Evolutionary conservation across 1,140 invertebrate species (phyloP), one percentile per base, ranked within the genome.

Genomic region (Plodia interpunctella): DNA sequence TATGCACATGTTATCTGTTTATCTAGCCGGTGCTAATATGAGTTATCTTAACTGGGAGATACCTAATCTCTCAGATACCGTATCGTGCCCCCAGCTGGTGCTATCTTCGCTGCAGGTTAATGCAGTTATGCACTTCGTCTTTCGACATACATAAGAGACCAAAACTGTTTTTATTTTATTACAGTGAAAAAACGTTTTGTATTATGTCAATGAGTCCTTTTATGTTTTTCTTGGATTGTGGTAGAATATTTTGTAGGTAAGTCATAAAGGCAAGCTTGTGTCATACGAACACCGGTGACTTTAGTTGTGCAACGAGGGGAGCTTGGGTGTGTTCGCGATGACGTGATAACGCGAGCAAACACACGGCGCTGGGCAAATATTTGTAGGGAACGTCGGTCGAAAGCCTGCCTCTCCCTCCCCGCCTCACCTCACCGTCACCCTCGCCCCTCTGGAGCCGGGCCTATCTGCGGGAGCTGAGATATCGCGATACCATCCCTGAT

Each of bases 1-100:
- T 83, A 87, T 85, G 82, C 82, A 83, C 83, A 85, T 76, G 82
- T 86, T 87, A 88, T 88, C 85, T 87, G 66, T 81, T 88, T 88
- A 88, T 88, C 85, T 88, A 87, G 87, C 85, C 84, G 76, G 71
- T 68, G 85, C 70, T 87, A 87, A 88, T 87, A 72, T 85, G 80
- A 70, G 78, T 80, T 88, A 88, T 87, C 85, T 86, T 79, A 78
- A 72, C 74, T 72, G 75, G 72, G 72, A 76, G 85, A 88, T 88
- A 60, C 58, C 58, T 60, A 88, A 81, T 83, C 80, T 78, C 70
- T 69, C 72, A 84, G 81, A 86, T 83, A 85, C 76, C 68, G 73
- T 82, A 83, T 80, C 76, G 82, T 76, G 69, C 59, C 19, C 72
- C 68, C 78, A 76, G 73, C 74, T 75, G 75, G 72, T 51, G 70